phyloP scores from a whole-genome alignment of 1,140 invertebrate genomes.

The Drosophila sturtevanti region DNA sequence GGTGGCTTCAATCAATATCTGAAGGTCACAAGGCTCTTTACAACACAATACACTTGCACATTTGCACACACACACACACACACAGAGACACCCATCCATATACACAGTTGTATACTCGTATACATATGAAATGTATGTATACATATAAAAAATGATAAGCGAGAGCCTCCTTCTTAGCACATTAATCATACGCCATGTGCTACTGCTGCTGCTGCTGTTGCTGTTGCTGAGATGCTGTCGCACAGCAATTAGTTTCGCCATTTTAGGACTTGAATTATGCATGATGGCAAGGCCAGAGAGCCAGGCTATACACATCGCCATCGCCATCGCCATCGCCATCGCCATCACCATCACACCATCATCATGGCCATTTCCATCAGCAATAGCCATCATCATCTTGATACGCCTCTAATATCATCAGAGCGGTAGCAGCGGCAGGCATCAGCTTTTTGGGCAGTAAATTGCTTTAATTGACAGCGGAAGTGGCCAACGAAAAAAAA shows the following conservation, averaged over 20 bases:
- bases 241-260: conserved; percentile 48
- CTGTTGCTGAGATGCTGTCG: conserved; percentile 37
- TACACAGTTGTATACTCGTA: not conserved
- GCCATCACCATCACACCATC: not conserved
- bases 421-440: not conserved
- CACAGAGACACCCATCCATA: not conserved
- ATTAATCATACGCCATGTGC: conserved; percentile 79
- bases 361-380: not conserved
- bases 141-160: conserved; percentile 13
- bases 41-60: conserved; percentile 11
- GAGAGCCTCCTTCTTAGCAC: conserved; percentile 18
- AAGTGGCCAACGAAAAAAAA: conserved; percentile 48
- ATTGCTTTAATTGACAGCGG: conserved; percentile 71
- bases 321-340: not conserved
- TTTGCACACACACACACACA: conserved; percentile 4
- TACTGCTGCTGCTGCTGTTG: conserved; percentile 44
- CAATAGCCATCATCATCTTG: not conserved
- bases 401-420: conserved; percentile 7
- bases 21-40: conserved; percentile 53
- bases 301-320: not conserved
- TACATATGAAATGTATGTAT: not conserved
- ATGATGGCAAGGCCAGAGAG: conserved; percentile 2
- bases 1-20: conserved; percentile 62
- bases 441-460: conserved; percentile 58
- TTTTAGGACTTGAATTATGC: conserved; percentile 51